Percentiles rank a stretch among this genome's conserved stretches.
These are phyloP conservation scores for Athene noctua DNA, from an alignment of 2,113 vertebrate genomes.

Conservation along the genomic window DNA sequence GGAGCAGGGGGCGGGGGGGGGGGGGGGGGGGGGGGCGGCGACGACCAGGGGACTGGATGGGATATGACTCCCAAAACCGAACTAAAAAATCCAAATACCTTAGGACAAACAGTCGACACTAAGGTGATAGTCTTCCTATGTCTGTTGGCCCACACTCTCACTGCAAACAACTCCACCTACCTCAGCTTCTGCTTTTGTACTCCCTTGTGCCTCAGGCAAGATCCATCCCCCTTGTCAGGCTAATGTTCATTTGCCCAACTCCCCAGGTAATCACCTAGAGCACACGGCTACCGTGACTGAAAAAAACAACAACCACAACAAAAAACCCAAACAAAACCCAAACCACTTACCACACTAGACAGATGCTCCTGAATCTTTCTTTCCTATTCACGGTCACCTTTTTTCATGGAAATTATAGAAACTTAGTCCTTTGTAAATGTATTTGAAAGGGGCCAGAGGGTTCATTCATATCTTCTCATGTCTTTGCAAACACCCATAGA, in stretches of 20 bases:
- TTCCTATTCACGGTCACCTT: not conserved
- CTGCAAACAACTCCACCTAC: not conserved
- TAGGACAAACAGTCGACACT: not conserved
- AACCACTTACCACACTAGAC: not conserved
- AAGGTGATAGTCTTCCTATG: not conserved
- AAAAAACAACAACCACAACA: too few relatives aligned
- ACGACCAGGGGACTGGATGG: not conserved
- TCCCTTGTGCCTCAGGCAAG: not conserved
- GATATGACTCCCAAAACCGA: not conserved
- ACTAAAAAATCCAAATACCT: not conserved
- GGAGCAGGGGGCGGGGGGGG: fast-evolving
- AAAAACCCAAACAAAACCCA: not conserved
- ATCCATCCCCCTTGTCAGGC: not conserved
- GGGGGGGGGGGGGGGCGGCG: too few relatives aligned
- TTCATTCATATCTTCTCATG: not conserved
- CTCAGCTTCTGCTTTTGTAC: not conserved
- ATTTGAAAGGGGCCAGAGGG: not conserved
- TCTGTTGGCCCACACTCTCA: not conserved
- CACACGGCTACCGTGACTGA: not conserved
- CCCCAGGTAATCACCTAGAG: not conserved
- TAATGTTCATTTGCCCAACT: not conserved
- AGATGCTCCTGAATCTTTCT: not conserved
- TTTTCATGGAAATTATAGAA: not conserved
- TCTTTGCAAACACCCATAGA: not conserved
- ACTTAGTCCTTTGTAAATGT: not conserved